Percentiles rank a stretch among this genome's conserved stretches.
Evolutionary conservation across 2,888 invertebrate genomes (phyloP).

Genomic region (Epirrhoe alternata): DNA sequence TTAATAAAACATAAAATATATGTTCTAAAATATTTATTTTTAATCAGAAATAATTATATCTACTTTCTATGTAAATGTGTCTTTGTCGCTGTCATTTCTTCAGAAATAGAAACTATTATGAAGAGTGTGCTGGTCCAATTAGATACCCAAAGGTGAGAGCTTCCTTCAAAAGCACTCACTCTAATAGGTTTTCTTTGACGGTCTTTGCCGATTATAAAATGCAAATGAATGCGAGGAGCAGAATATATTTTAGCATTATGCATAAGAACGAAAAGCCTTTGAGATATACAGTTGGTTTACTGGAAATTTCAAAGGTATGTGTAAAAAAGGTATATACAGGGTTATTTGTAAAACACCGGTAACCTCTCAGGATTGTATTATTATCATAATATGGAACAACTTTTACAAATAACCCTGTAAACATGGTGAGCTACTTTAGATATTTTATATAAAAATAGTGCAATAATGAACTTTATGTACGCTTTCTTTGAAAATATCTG

Average conservation of each 20-base stretch:
- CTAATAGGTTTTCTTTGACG: not conserved
- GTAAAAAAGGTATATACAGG: not conserved
- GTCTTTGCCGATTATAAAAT: not conserved
- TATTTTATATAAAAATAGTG: no score
- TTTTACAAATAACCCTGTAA: no score
- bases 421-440: no score
- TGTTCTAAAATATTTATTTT: no score
- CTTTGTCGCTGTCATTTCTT: not conserved
- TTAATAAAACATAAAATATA: no score
- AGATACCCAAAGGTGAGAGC: not conserved
- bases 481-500: no score
- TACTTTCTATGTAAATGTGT: conserved; percentile 8
- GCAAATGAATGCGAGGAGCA: not conserved
- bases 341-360: no score
- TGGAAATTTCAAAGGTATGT: no score
- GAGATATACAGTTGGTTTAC: not conserved
- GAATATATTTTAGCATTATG: conserved; percentile 1
- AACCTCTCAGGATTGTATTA: no score
- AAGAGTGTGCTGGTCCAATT: not conserved
- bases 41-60: not conserved
- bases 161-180: not conserved
- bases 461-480: no score
- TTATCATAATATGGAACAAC: no score
- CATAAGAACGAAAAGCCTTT: not conserved
- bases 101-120: not conserved